phyloP scores from a whole-genome alignment of 2,113 vertebrate genomes.

The Dicaeum eximium region DNA sequence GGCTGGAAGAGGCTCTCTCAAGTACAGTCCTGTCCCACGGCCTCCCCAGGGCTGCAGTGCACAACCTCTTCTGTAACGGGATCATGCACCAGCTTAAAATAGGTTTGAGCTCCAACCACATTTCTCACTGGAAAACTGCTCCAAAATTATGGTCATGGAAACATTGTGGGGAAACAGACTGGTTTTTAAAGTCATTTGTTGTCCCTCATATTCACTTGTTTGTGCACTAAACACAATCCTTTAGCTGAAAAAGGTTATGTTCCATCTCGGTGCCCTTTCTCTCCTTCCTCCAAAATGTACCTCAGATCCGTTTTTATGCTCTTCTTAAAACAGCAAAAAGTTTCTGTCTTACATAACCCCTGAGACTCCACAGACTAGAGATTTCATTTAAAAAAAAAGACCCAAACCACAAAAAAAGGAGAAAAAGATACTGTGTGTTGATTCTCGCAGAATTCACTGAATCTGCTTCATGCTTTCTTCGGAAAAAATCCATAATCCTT shows the following conservation, averaged over 20 bases:
- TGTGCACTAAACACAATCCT: background rate
- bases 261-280: background rate
- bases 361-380: background rate
- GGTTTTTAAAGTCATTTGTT: background rate
- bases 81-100: rapidly evolving
- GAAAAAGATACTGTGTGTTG: background rate
- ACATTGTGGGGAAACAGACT: background rate
- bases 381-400: background rate
- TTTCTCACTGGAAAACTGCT: background rate
- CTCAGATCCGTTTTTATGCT: background rate
- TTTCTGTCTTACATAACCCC: background rate
- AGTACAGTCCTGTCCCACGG: background rate
- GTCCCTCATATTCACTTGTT: background rate
- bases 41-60: background rate
- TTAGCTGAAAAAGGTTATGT: background rate
- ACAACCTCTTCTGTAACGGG: background rate
- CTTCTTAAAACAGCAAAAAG: background rate
- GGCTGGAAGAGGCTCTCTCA: background rate
- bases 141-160: background rate
- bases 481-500: background rate
- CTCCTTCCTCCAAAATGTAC: background rate
- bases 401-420: background rate
- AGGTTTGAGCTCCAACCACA: background rate
- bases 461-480: background rate
- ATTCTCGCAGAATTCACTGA: background rate